These are phyloP conservation scores for Papilio gigon DNA, from an alignment of 2,888 invertebrate species.

Conservation along the genomic window DNA sequence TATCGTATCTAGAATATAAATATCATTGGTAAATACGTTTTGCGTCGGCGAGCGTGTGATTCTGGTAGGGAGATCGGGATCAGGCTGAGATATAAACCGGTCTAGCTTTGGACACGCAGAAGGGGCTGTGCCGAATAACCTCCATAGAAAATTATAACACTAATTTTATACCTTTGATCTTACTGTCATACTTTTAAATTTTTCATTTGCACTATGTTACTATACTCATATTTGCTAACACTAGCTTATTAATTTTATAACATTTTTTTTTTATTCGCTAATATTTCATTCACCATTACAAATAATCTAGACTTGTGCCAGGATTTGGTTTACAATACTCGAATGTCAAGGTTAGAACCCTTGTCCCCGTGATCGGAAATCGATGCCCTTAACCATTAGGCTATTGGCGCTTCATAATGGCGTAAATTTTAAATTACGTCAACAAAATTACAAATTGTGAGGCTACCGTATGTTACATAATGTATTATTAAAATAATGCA, in stretches of 20 bases:
- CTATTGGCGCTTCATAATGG: background rate
- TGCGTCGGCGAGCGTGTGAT: constrained; percentile 77
- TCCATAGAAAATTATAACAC: constrained; percentile 42
- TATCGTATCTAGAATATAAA: constrained; percentile 47
- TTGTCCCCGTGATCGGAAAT: no score
- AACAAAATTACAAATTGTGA: constrained; percentile 46
- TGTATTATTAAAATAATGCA: constrained; percentile 76
- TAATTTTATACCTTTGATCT: constrained; percentile 38
- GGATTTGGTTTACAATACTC: no score
- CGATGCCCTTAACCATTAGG: no score
- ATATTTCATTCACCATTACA: no score
- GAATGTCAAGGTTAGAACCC: no score
- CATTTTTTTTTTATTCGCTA: no score
- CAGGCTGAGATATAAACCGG: constrained; percentile 69
- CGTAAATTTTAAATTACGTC: constrained; percentile 37
- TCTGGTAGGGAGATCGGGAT: constrained; percentile 76
- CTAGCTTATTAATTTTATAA: no score
- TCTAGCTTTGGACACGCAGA: constrained; percentile 67
- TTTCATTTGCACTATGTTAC: background rate
- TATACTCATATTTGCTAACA: background rate
- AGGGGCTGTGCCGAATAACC: constrained; percentile 52
- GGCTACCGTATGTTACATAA: constrained; percentile 63
- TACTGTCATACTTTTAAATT: constrained; percentile 20
- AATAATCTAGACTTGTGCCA: no score
- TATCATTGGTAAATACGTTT: constrained; percentile 57